Base-by-base conservation (phyloP, 2,113 vertebrate species). In the Hiodon alosoides region DNA sequence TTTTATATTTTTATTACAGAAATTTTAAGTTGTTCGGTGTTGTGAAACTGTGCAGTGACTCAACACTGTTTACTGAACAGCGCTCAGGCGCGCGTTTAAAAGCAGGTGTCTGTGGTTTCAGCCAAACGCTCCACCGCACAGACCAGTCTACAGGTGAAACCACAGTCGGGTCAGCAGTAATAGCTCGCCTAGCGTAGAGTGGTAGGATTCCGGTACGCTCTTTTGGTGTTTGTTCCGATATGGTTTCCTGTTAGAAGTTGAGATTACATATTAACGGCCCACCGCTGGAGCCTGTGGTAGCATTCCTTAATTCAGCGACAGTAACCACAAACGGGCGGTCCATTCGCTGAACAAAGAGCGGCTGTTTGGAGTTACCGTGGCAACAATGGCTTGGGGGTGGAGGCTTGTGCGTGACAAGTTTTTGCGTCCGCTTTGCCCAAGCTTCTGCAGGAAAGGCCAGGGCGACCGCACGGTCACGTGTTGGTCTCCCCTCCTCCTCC, bases 11-110 rank as follows among this genome's bases (percentile, higher is more conserved):
- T 75, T 59, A 67, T 57, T 74, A 17, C 17, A 57, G 58, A 7
- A 14, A 61, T 86, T 81, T 82, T 72, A 66, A 0, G 51, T 79
- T 79, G 78, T 66, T 79, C 73, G 67, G 79, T 7, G 79, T 86
- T 81, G 82, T 85, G 81, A 84, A 74, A 65, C 76, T 50, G 62
- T 67, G 62, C 64, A 66, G 72, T 67, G 74, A 61, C 14, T 65
- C 60, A 74, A 78, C 82, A 73, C 80, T 73, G 77, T 71, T 81
- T 31, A 81, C 81, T 10, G 75, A 72, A 72, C 61, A 17, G 69
- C 57, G 50, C 9, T 46, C 2, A 48, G 2, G 31, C 31, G 31
- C 31, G 65, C 17, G 67, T 52, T 74, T 59, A 52, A 1, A 58
- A 55, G 53, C 65, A 4, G 3, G 50, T 73, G 5, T 57, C 62